Conservation (phyloP, 2,888 invertebrate genomes). For the Leuctra nigra region DNA sequence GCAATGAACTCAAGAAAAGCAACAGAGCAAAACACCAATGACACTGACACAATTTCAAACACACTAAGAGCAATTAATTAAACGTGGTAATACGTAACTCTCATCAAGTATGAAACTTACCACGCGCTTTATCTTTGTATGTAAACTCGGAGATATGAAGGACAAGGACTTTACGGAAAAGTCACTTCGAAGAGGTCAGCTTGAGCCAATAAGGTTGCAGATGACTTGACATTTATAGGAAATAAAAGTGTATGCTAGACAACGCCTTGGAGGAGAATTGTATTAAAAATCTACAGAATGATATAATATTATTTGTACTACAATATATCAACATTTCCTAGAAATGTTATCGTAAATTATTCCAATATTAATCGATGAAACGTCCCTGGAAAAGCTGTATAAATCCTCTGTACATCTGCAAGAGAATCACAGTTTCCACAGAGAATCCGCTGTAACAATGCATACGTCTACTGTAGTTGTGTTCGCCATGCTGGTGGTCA, state of each 20-base stretch:
- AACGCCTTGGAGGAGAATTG: neutral
- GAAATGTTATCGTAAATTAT: too few species aligned
- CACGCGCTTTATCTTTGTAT: too few species aligned
- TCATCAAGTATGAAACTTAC: too few species aligned
- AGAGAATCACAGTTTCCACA: too few species aligned
- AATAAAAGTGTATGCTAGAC: neutral
- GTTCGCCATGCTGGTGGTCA: neutral
- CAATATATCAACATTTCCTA: neutral
- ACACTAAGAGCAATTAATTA: neutral
- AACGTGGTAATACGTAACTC: neutral
- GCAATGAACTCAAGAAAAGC: too few species aligned
- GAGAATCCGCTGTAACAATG: too few species aligned
- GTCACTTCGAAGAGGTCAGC: constrained; percentile 1
- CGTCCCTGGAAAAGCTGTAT: constrained; percentile 3
- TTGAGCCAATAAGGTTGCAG: neutral
- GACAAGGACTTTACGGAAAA: too few species aligned
- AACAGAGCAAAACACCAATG: too few species aligned
- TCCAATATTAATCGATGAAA: neutral
- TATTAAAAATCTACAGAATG: neutral
- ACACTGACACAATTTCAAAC: constrained; percentile 1
- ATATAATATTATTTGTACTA: neutral
- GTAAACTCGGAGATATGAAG: too few species aligned
- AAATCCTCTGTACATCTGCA: too few species aligned
- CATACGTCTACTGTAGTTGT: neutral
- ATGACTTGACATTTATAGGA: too few species aligned